Percentiles rank a stretch among this genome's conserved stretches.
Conservation (phyloP, 2,113 vertebrate species). For the Sciurus niger region DNA sequence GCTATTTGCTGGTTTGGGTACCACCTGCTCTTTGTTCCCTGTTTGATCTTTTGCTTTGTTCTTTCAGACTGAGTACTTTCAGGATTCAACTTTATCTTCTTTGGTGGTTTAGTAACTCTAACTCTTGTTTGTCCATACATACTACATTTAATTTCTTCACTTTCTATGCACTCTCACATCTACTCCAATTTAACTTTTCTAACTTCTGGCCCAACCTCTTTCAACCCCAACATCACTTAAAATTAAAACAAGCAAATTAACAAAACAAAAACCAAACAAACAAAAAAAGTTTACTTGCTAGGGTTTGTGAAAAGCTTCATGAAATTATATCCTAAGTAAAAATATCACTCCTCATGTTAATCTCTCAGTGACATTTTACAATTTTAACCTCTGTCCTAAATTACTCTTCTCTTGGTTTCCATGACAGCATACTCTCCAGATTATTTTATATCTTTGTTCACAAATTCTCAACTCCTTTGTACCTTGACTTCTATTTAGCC, state of each 20-base stretch:
- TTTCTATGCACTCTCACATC: background rate
- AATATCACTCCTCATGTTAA: background rate
- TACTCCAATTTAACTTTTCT: background rate
- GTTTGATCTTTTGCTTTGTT: slow-evolving; percentile 15
- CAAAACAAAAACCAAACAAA: no score
- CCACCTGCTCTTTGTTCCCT: background rate
- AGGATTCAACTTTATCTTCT: background rate
- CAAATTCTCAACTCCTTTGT: background rate
- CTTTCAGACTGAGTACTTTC: background rate
- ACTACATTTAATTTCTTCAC: background rate
- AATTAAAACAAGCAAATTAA: background rate
- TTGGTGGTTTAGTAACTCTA: background rate
- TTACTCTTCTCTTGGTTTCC: background rate
- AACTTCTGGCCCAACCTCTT: background rate
- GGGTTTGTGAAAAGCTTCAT: background rate
- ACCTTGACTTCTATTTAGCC: background rate
- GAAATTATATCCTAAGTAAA: background rate
- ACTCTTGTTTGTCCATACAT: background rate
- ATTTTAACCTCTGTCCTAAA: background rate
- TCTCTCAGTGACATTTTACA: background rate
- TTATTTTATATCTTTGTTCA: background rate
- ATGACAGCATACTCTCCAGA: background rate
- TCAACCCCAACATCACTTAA: background rate
- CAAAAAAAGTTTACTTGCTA: background rate
- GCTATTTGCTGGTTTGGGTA: background rate